Base-by-base conservation (phyloP, 2,888 invertebrate species). In the Doris montereyensis region DNA sequence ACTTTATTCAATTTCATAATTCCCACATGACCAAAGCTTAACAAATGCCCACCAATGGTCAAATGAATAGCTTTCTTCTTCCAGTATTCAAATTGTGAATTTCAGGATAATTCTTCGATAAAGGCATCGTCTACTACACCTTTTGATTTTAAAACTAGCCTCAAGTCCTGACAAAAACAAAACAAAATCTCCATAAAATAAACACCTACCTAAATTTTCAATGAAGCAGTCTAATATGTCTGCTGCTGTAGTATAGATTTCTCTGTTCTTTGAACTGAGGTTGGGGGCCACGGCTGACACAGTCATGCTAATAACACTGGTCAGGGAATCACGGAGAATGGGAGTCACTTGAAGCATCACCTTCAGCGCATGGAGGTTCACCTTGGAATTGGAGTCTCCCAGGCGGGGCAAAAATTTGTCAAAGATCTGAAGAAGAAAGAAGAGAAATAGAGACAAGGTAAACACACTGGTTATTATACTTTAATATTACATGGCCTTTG, bases 381-480 rank as follows among this genome's bases (percentile, higher is more conserved):
- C 91, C 83, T 92, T 92, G 83, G 89, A 89, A 85, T 92, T 92
- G 17, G 90, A 87, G 83, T 92, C 92, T 77, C 88, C 88, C 76
- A 91, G 82, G 28, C 90, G 85, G 1, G 90, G 89, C 74, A 89
- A 84, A 82, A 91, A 90, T 83, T 90, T 90, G 85, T 90, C 91
- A 85, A 91, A 91, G 34, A 91, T 88, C 91, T 91, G 86, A 24
- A 88, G 84, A 28, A 76, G 76, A 81, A 60, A 70, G n/a, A n/a
- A n/a, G n/a, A n/a, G n/a, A n/a, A n/a, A n/a, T n/a, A n/a, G n/a
- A n/a, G n/a, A n/a, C n/a, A n/a, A n/a, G n/a, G n/a, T n/a, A n/a
- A n/a, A n/a, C n/a, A n/a, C n/a, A n/a, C n/a, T n/a, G n/a, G n/a
- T n/a, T n/a, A n/a, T n/a, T n/a, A n/a, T n/a, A n/a, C n/a, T n/a